These are phyloP conservation scores for Brienomyrus longianalis DNA, from an alignment of 2,113 vertebrate genomes.

Conservation along the genomic window DNA sequence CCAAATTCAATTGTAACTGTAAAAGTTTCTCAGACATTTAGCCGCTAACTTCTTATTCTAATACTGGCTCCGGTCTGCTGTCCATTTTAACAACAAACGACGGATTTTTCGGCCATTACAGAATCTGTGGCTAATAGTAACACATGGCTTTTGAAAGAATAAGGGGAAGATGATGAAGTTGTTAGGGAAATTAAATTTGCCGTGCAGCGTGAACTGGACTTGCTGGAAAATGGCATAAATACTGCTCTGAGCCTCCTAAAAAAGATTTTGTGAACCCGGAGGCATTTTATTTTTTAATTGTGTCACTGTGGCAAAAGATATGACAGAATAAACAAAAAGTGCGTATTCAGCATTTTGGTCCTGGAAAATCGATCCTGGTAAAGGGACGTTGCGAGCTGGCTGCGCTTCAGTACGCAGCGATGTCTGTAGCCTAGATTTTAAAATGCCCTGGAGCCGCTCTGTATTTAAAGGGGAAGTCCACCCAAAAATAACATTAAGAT, in stretches of 20 bases:
- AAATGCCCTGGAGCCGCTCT: not conserved
- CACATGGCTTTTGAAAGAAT: not conserved
- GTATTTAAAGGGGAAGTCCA: slow-evolving; percentile 5
- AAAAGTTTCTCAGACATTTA: not conserved
- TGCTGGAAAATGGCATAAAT: not conserved
- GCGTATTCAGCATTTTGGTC: not conserved
- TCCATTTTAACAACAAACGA: not conserved
- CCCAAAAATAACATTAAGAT: not conserved
- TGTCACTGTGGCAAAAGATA: not conserved
- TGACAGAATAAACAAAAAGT: not conserved
- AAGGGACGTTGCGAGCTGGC: not conserved
- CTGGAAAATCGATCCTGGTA: not conserved
- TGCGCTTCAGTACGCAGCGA: not conserved
- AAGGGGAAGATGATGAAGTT: not conserved
- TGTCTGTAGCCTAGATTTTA: not conserved
- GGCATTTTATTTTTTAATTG: not conserved
- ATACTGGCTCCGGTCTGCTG: not conserved
- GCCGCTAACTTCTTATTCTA: not conserved
- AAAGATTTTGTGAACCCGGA: not conserved
- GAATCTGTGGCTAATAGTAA: not conserved
- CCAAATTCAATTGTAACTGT: not conserved
- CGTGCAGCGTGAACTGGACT: not conserved
- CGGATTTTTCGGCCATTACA: not conserved
- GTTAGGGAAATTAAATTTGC: not conserved
- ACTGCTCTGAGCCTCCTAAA: not conserved